Evolutionary conservation across 2,113 vertebrate species (phyloP), one percentile per base, ranked within the genome.

Genomic region (Panurus biarmicus): DNA sequence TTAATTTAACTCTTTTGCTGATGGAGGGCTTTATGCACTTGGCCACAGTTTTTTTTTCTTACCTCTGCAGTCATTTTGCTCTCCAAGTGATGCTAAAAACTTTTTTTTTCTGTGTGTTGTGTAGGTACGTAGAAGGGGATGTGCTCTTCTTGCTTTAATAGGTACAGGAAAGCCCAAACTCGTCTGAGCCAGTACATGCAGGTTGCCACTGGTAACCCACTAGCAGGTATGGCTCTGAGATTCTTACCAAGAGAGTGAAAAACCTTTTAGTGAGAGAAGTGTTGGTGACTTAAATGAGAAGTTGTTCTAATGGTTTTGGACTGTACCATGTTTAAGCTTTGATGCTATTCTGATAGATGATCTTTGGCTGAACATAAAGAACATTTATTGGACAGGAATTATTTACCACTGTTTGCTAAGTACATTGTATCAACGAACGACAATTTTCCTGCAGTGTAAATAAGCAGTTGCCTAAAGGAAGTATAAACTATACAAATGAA

Each of bases 241-340:
- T 7, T 14, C 1, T 19, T 19, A 38, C 2, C 4, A 13, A 7
- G 2, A 10, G 2, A 12, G 28, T 4, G 4, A 61, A 35, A 87
- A 61, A 9, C 3, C 3, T 56, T 50, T 10, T 14, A 12, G 11
- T 22, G 35, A 60, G 11, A 17, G 1, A 20, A 47, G 4, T 2
- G 3, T 20, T 45, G 23, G 3, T n/a, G 6, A 11, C 5, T 36
- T 26, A 1, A 42, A 35, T 5, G 12, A 23, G 4, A 9, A 57
- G 5, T 3, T 42, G 13, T 4, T 5, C 10, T 35, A 5, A 5
- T 28, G 3, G 6, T 9, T 54, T 25, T 18, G 36, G 8, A 6
- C 18, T 44, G 1, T 14, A 8, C 8, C 2, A 1, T 13, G 6
- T 36, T 33, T 5, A 29, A 19, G 4, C 5, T 3, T n/a, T 42